Conservation (phyloP, 2,888 invertebrate species). For the Xestia xanthographa region DNA sequence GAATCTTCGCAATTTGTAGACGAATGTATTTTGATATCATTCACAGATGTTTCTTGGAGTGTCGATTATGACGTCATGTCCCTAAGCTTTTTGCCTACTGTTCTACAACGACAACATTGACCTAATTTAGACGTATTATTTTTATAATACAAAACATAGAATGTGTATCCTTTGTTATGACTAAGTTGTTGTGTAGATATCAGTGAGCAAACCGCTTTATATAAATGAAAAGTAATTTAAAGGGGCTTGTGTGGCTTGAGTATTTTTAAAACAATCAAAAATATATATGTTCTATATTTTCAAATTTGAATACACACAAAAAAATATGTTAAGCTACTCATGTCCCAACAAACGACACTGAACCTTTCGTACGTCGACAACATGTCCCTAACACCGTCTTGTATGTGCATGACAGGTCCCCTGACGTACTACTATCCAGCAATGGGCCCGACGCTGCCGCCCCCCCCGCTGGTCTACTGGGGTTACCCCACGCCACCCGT, state of each 20-base stretch:
- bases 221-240: neutral
- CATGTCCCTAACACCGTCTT: conserved; percentile 17
- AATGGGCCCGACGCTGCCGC: conserved; percentile 90
- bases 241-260: conserved; percentile 9
- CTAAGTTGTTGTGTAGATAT: neutral
- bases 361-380: neutral
- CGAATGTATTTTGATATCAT: conserved; percentile 53
- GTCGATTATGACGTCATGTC: conserved; percentile 53
- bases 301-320: neutral
- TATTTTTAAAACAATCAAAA: neutral
- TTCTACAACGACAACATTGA: conserved; percentile 32
- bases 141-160: neutral
- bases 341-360: neutral
- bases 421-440: conserved; percentile 90
- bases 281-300: neutral
- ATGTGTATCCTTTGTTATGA: conserved; percentile 8
- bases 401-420: conserved; percentile 80
- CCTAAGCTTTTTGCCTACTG: conserved; percentile 41
- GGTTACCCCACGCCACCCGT: conserved; percentile 98
- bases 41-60: conserved; percentile 55
- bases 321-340: conserved; percentile 11
- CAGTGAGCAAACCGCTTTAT: conserved; percentile 42
- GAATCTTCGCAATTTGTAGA: conserved; percentile 42
- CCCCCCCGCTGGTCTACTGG: conserved; percentile 96
- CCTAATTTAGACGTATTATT: conserved; percentile 37